Evolutionary conservation across 37 sponge, comb jelly and placozoan genomes (phyloP).

Genomic region (Spongilla lacustris): DNA sequence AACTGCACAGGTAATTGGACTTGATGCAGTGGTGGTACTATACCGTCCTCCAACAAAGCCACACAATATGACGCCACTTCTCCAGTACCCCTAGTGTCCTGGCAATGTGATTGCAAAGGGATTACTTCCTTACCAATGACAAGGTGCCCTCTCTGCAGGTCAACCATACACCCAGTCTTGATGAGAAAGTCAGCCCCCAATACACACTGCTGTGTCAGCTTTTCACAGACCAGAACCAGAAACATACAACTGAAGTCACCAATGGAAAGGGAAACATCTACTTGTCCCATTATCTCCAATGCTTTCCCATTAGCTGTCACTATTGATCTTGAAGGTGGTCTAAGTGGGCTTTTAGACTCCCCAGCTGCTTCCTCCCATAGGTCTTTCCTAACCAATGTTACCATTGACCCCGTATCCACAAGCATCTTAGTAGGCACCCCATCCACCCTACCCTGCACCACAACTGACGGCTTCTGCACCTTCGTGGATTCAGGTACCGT

Average conservation of each 20-base stretch:
- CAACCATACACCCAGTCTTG: slow-evolving; percentile 2
- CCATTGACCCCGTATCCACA: too few species aligned
- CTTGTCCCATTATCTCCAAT: slow-evolving; percentile 2
- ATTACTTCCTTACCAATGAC: neutral
- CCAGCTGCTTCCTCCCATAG: too few species aligned
- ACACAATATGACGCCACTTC: too few species aligned
- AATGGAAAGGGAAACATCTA: neutral
- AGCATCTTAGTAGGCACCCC: slow-evolving; percentile 14
- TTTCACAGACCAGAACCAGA: neutral
- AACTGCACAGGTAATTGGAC: too few species aligned
- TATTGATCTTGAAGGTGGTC: neutral
- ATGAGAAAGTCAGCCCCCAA: slow-evolving; percentile 13
- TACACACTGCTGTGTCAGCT: slow-evolving; percentile 16
- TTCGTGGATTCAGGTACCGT: too few species aligned
- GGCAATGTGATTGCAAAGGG: neutral
- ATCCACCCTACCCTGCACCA: slow-evolving; percentile 8
- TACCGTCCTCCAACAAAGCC: too few species aligned
- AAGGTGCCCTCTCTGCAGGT: neutral
- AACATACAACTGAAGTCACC: too few species aligned
- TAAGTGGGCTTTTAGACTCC: neutral
- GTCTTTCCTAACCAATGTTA: too few species aligned
- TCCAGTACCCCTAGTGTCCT: too few species aligned
- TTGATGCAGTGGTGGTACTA: too few species aligned
- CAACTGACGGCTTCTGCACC: neutral
- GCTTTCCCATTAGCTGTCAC: slow-evolving; percentile 23